Percentiles rank a stretch among this genome's conserved stretches.
Conservation (phyloP, 2,113 vertebrate species). For the Hymenochirus boettgeri region DNA sequence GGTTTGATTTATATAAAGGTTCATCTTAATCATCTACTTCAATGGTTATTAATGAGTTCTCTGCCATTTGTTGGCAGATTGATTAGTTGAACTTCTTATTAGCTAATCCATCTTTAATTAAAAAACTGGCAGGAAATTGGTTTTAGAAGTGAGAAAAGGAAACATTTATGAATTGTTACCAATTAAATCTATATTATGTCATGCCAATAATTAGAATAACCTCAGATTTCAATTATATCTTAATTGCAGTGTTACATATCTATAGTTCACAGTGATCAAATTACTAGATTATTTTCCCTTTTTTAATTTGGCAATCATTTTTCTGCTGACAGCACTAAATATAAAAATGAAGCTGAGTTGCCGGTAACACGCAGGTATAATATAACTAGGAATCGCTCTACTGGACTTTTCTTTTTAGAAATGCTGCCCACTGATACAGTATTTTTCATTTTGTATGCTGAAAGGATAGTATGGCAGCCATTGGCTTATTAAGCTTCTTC, state of each 20-base stretch:
- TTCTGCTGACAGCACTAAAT: background rate
- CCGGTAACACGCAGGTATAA: too few species aligned
- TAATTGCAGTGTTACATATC: constrained; percentile 47
- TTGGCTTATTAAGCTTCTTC: too few species aligned
- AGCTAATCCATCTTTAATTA: constrained; percentile 78
- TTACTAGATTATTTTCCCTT: background rate
- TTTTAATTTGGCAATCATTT: background rate
- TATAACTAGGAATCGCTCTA: too few species aligned
- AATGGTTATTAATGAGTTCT: constrained; percentile 66
- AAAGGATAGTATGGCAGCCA: too few species aligned
- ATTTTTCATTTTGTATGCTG: too few species aligned
- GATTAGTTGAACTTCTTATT: constrained; percentile 61
- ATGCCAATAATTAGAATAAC: constrained; percentile 65
- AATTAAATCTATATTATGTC: constrained; percentile 66
- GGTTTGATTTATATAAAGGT: constrained; percentile 8
- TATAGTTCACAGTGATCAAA: background rate
- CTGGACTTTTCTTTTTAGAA: too few species aligned
- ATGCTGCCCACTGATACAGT: too few species aligned
- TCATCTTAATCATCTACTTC: constrained; percentile 62
- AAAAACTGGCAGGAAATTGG: constrained; percentile 59
- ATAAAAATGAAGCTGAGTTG: too few species aligned
- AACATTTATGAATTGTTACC: constrained; percentile 61
- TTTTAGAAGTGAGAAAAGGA: constrained; percentile 57
- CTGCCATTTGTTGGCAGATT: constrained; percentile 63
- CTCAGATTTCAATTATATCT: constrained; percentile 68